phyloP scores from a whole-genome alignment of 2,888 invertebrate species.

The Apodemia hepburni region DNA sequence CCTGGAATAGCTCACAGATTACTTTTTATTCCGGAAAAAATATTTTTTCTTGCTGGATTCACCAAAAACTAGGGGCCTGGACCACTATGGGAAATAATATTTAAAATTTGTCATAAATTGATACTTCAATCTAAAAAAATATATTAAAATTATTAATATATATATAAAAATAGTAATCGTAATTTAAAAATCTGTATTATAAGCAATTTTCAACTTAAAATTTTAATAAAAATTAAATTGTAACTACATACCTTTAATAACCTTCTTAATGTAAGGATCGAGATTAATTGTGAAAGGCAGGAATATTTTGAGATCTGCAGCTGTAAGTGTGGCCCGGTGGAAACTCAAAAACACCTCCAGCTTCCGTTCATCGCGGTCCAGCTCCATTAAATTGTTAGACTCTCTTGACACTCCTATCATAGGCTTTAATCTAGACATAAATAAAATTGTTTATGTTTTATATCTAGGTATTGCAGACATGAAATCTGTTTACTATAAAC shows the following conservation, averaged over 20 bases:
- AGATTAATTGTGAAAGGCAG: constrained; percentile 98
- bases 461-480: too few species aligned
- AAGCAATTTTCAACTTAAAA: too few species aligned
- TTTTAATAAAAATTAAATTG: not conserved
- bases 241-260: constrained; percentile 89
- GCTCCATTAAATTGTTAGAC: constrained; percentile 92
- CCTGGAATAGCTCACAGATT: too few species aligned
- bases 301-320: constrained; percentile 95
- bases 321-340: constrained; percentile 91
- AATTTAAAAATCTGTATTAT: not conserved
- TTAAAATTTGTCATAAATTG: too few species aligned
- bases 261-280: constrained; percentile 98
- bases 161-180: not conserved
- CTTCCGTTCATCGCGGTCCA: constrained; percentile 97
- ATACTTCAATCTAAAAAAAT: too few species aligned
- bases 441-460: not conserved
- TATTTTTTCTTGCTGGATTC: too few species aligned
- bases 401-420: constrained; percentile 92
- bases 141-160: too few species aligned
- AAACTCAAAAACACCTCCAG: constrained; percentile 95
- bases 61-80: too few species aligned
- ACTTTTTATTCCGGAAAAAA: too few species aligned
- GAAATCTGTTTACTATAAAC: too few species aligned
- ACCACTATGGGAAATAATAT: too few species aligned
- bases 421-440: constrained; percentile 84